Evolutionary conservation across 2,888 invertebrate genomes (phyloP).

Genomic region (Acronicta aceris): DNA sequence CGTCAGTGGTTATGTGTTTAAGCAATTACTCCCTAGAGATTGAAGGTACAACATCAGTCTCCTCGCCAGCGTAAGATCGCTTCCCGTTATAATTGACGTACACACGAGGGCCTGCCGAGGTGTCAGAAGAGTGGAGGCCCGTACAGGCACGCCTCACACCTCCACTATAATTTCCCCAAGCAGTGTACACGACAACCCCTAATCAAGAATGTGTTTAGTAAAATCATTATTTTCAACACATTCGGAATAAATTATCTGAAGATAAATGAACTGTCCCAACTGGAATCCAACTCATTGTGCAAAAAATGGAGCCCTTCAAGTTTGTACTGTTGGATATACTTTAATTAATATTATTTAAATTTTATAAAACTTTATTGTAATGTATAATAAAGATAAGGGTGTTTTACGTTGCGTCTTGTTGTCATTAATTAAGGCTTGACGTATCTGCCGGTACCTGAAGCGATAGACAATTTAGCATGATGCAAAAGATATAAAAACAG

Average conservation of each 20-base stretch:
- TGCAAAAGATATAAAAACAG: conserved; percentile 28
- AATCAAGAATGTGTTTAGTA: conserved; percentile 71
- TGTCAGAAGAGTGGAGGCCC: conserved; percentile 75
- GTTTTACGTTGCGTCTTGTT: conserved; percentile 43
- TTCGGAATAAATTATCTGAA: conserved; percentile 23
- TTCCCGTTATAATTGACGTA: conserved; percentile 84
- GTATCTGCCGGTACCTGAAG: conserved; percentile 47
- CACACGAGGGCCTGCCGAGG: conserved; percentile 71
- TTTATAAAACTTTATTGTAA: conserved; percentile 13
- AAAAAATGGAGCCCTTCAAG: neutral
- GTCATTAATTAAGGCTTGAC: conserved; percentile 57
- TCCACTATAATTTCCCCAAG: conserved; percentile 78
- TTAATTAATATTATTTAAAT: conserved; percentile 1
- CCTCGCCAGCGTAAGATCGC: conserved; percentile 59
- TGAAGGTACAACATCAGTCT: conserved; percentile 61
- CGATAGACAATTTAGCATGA: conserved; percentile 35
- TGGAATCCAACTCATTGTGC: conserved; percentile 7
- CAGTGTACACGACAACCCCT: conserved; percentile 70
- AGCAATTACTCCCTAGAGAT: conserved; percentile 78
- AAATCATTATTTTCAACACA: conserved; percentile 67
- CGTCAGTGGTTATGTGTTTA: conserved; percentile 80
- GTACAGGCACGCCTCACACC: conserved; percentile 64
- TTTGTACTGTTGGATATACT: neutral
- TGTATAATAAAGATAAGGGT: conserved; percentile 5
- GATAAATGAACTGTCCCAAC: neutral